Base-by-base conservation (phyloP, 2,113 vertebrate genomes). In the Spea bombifrons region DNA sequence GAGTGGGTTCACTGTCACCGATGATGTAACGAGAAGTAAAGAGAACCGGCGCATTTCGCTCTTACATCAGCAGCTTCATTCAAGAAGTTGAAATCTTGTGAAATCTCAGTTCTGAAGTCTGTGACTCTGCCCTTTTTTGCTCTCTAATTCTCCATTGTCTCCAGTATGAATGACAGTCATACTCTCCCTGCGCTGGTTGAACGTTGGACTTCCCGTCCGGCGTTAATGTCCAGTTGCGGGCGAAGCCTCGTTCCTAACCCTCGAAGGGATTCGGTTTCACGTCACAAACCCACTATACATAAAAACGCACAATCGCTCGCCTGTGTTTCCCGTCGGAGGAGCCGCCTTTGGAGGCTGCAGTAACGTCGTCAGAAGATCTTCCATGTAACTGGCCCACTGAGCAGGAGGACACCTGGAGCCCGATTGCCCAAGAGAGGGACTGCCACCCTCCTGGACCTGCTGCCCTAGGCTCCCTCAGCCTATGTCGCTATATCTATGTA, bases 281-380 rank as follows among this genome's bases (percentile, higher is more conserved):
- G 7, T 64, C 61, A 64, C 61, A 64, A 64, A 64, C 61, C 61
- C 61, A 64, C 61, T 30, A 64, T 64, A 64, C 61, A 64, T 64
- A 30, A 30, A 30, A 5, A 30, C 61, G 5, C 17, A 64, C 61
- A 64, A 64, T 64, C 13, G n/a, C n/a, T 64, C 2, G n/a, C 30
- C 61, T 64, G 61, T 64, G n/a, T 30, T 64, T 16, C 61, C n/a
- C n/a, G 13, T 15, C 5, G 61, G 61, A 64, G 6, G 61, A 64
- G 52, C 7, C 7, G 1, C 12, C 52, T 13, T 59, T 59, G 55
- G 8, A 59, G 10, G 55, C 15, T 59, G 55, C 12, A 59, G 55
- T 59, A 2, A 53, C 10, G 10, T 59, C 10, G 12, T 59, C 55
- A 8, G 9, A 2, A 13, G 55, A 8, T 13, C 10, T 59, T 13